Evolutionary conservation across 2,888 invertebrate species (phyloP), one percentile per base, ranked within the genome.

Genomic region (Parasteatoda lunata): DNA sequence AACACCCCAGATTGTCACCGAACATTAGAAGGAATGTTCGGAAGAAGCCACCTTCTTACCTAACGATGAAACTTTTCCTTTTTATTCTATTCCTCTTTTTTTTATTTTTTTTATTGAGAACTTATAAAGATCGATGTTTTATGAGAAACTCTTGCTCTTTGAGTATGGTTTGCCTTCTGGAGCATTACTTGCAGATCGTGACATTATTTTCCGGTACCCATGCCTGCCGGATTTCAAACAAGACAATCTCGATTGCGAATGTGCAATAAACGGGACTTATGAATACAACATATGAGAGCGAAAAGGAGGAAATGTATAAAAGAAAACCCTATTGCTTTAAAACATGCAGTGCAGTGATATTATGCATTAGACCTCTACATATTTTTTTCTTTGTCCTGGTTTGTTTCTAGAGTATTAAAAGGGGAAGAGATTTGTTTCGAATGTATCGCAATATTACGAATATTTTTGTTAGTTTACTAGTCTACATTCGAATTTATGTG

Each of bases 251-350:
- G 54, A 69, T 59, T 77, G 52, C 47, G 47, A 54, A 78, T 66
- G 73, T 66, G 80, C 66, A 80, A 80, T 80, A 80, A 80, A 80
- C 80, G 65, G 52, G 73, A 66, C 80, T 80, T 80, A 80, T 47
- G 52, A 68, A 71, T 65, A 49, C 65, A 65, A 52, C 11, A 70
- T 64, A 59, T 54, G 64, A 47, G 69, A 70, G 59, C 66, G 73
- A 79, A 72, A 80, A 59, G 8, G 8, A 9, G 59, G 7, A 7
- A 59, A 59, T 59, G n/a, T 59, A 59, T 30, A 2, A 30, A 30
- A 30, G 30, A 30, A 30, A 30, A 30, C 30, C 30, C 30, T 30
- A 30, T 30, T 30, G 30, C 30, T 30, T 30, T 2, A 30, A 30
- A 30, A 30, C 30, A 30, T 30, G 30, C 30, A 30, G 30, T 30